A percentile compares a stretch with the other conserved stretches of the same genome.
These are phyloP conservation scores for Margarornis squamiger DNA, from an alignment of 2,797 vertebrate species.

Conservation along the genomic window DNA sequence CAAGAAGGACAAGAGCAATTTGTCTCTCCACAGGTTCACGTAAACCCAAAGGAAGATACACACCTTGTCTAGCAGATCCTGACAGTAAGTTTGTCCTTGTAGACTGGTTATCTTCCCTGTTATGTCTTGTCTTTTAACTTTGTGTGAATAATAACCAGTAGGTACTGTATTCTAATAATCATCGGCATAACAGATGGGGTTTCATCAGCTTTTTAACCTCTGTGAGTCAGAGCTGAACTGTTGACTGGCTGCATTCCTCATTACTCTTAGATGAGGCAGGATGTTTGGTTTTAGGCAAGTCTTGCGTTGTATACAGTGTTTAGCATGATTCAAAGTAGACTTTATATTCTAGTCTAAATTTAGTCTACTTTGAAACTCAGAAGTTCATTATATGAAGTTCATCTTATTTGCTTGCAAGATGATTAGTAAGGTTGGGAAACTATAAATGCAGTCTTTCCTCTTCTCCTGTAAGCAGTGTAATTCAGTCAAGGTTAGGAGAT, in stretches of 20 bases:
- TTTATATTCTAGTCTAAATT: background rate
- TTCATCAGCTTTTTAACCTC: slow-evolving; percentile 23
- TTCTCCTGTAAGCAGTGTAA: background rate
- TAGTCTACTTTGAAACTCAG: background rate
- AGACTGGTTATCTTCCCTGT: background rate
- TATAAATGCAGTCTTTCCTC: background rate
- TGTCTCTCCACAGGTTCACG: slow-evolving; percentile 93
- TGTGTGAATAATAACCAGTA: background rate
- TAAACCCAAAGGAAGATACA: slow-evolving; percentile 89
- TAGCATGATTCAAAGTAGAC: background rate
- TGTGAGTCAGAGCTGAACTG: background rate
- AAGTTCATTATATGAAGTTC: background rate
- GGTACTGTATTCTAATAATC: background rate
- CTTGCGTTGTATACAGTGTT: background rate
- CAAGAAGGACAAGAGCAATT: slow-evolving; percentile 89
- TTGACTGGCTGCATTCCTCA: background rate
- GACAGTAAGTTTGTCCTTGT: slow-evolving; percentile 88
- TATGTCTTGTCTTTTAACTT: background rate
- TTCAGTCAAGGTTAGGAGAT: background rate
- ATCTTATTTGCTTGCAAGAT: background rate
- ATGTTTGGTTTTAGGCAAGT: background rate
- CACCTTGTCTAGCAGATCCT: slow-evolving; percentile 92
- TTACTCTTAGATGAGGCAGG: background rate
- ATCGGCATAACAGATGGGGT: background rate
- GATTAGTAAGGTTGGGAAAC: background rate